A percentile compares a stretch with the other conserved stretches of the same genome.
phyloP scores from a whole-genome alignment of 2,888 invertebrate species.

The Aporophyla nigra region DNA sequence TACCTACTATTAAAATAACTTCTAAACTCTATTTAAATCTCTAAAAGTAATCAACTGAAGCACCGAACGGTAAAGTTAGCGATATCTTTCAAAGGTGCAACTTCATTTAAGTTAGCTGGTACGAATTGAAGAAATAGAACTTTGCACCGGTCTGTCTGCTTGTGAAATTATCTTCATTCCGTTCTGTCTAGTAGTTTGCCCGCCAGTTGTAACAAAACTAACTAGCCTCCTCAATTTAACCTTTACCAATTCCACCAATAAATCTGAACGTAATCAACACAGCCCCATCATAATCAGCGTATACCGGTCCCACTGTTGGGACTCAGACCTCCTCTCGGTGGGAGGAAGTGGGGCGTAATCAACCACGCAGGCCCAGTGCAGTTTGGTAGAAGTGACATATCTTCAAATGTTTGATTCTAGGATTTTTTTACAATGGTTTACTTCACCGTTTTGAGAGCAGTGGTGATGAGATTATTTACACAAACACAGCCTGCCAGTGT shows the following conservation, averaged over 20 bases:
- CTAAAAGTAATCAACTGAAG: constrained; percentile 50
- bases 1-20: neutral
- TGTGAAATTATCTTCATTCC: constrained; percentile 33
- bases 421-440: no score
- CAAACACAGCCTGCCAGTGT: no score
- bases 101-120: constrained; percentile 51
- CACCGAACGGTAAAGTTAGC: constrained; percentile 29
- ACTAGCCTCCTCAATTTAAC: neutral
- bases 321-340: no score
- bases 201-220: neutral
- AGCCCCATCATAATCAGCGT: no score
- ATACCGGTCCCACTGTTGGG: no score
- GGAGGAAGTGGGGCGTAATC: no score
- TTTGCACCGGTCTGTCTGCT: constrained; percentile 15
- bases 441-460: no score
- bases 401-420: no score
- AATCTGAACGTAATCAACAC: neutral
- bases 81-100: constrained; percentile 38
- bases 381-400: no score
- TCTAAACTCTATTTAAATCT: constrained; percentile 39
- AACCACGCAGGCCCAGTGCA: no score
- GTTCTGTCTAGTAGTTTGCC: neutral
- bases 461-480: no score
- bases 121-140: constrained; percentile 36
- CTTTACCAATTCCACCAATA: neutral